These are phyloP conservation scores for Leptopilina myrica DNA, from an alignment of 2,888 invertebrate genomes.

Conservation along the genomic window DNA sequence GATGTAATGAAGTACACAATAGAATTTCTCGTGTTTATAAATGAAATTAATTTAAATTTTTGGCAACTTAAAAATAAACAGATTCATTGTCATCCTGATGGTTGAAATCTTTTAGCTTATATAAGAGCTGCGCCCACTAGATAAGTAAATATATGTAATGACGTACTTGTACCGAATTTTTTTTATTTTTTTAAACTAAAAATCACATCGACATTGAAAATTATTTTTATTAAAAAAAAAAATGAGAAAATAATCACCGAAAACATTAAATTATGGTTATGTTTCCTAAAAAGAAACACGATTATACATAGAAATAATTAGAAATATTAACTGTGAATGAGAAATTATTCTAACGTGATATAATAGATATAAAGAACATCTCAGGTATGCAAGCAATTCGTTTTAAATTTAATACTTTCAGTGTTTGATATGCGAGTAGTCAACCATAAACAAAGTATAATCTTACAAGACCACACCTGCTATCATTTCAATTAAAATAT, in stretches of 20 bases:
- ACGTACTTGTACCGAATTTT: too few species aligned
- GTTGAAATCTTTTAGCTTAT: slow-evolving; percentile 51
- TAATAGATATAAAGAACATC: too few species aligned
- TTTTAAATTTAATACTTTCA: slow-evolving; percentile 1
- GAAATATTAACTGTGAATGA: too few species aligned
- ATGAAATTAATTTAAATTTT: too few species aligned
- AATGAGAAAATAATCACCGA: too few species aligned
- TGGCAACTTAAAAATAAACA: not conserved
- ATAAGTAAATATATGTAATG: slow-evolving; percentile 26
- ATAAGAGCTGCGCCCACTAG: slow-evolving; percentile 54
- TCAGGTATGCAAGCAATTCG: not conserved
- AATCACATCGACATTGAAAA: not conserved
- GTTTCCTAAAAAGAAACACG: too few species aligned
- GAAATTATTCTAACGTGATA: too few species aligned
- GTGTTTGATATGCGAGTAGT: not conserved
- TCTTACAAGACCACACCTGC: slow-evolving; percentile 18
- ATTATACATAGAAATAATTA: too few species aligned
- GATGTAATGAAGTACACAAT: too few species aligned
- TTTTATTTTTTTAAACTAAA: not conserved
- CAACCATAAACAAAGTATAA: slow-evolving; percentile 21
- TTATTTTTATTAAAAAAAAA: too few species aligned
- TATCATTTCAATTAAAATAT: too few species aligned
- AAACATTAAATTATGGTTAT: too few species aligned
- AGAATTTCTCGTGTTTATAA: not conserved
- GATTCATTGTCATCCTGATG: slow-evolving; percentile 29